Base-by-base conservation (phyloP, 2,113 vertebrate genomes). In the Urocolius indicus region DNA sequence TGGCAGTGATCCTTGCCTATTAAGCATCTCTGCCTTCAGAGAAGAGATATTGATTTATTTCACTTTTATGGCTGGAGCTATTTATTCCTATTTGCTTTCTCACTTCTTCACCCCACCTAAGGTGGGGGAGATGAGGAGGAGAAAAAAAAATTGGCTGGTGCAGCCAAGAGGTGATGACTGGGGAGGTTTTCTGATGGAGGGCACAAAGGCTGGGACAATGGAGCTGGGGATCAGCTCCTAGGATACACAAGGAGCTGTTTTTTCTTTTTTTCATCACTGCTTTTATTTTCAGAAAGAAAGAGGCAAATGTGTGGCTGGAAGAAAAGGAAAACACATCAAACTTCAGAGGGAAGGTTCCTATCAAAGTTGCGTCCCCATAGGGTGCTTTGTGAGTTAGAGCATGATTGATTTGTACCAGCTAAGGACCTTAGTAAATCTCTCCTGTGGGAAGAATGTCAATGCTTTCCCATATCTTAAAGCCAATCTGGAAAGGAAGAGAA, bases 1-100 rank as follows among this genome's bases (percentile, higher is more conserved):
- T 97, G 97, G 96, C 96, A 91, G 86, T 95, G 92, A 97, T 97
- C 97, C 97, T 90, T 97, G 97, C 94, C 95, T 97, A 96, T 96
- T 97, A 97, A 98, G 95, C 97, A 96, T 93, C 97, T 97, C 95
- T 96, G 94, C 91, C 87, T 95, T 94, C 94, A 95, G 95, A 97
- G 87, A 97, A 97, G 82, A 62, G 46, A 77, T 97, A 97, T 93
- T 97, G 96, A 97, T 97, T 97, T 96, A 97, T 94, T 97, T 97
- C 89, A 86, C 73, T 97, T 97, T 96, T 97, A 97, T 89, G 58
- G 81, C 88, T 96, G 86, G 79, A 96, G 77, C 84, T 95, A 95
- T 97, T 97, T 97, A 97, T 97, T 97, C 94, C 95, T 95, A 89
- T 97, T 96, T 97, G 94, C 88, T 96, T 93, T 81, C 93, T 94